Evolutionary conservation across 1,140 invertebrate species (phyloP).

Genomic region (Drosophila mojavensis): DNA sequence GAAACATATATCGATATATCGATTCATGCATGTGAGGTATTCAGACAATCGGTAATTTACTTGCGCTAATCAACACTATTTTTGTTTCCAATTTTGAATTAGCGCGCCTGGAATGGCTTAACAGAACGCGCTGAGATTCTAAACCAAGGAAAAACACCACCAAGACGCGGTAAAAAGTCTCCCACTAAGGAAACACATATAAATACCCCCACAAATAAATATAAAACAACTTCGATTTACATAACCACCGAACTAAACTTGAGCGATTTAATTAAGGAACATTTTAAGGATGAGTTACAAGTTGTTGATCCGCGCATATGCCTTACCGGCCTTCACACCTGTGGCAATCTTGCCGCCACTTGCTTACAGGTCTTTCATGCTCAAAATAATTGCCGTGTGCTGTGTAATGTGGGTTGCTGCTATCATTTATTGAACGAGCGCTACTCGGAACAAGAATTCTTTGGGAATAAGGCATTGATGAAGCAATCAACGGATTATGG

Average conservation of each 20-base stretch:
- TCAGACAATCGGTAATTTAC: neutral
- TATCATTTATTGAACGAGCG: conserved; percentile 93
- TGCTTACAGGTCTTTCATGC: conserved; percentile 90
- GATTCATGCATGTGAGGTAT: no score
- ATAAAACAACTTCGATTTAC: conserved; percentile 84
- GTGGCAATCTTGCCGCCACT: conserved; percentile 92
- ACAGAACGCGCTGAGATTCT: conserved; percentile 71
- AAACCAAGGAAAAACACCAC: conserved; percentile 63
- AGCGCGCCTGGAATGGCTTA: conserved; percentile 84
- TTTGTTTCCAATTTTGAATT: conserved; percentile 17
- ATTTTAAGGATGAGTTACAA: conserved; percentile 80
- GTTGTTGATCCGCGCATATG: conserved; percentile 83
- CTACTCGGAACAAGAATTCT: conserved; percentile 76
- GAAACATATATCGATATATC: neutral
- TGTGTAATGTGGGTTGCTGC: conserved; percentile 95
- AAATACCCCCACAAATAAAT: conserved; percentile 56
- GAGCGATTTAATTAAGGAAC: conserved; percentile 82
- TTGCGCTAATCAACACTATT: neutral
- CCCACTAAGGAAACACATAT: neutral
- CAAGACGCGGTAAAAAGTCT: conserved; percentile 59
- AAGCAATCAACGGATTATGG: conserved; percentile 77
- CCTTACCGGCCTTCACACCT: conserved; percentile 93
- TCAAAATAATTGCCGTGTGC: conserved; percentile 85
- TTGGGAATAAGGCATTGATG: conserved; percentile 65
- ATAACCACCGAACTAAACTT: conserved; percentile 85